These are phyloP conservation scores for Gallinago nigripennis DNA, from an alignment of 2,797 vertebrate genomes.

Conservation along the genomic window DNA sequence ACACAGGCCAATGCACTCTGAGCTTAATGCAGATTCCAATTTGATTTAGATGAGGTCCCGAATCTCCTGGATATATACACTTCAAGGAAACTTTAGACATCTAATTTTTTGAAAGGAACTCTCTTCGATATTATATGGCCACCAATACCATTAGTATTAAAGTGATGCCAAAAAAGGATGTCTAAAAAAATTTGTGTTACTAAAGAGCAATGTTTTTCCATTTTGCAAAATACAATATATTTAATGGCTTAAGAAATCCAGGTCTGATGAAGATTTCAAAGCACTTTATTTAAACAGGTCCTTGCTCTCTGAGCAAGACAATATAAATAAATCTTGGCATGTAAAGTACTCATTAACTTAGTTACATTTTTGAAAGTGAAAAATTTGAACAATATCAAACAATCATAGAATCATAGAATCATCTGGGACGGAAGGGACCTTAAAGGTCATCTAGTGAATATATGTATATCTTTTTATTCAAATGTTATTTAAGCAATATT, in stretches of 20 bases:
- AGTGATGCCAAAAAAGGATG: background rate
- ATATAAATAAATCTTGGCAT: background rate
- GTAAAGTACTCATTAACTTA: background rate
- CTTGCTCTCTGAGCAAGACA: background rate
- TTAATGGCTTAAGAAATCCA: background rate
- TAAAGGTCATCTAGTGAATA: no score
- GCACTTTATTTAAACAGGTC: background rate
- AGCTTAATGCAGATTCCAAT: background rate
- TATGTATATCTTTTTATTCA: background rate
- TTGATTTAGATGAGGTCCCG: background rate
- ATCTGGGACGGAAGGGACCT: no score
- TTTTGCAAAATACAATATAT: background rate
- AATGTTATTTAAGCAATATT: background rate
- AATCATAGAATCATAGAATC: no score
- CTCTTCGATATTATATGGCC: background rate
- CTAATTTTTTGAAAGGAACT: background rate
- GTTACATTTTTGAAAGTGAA: background rate
- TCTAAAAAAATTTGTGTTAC: background rate
- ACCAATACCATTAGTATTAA: background rate
- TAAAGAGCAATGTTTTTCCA: background rate
- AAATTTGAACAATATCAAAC: background rate
- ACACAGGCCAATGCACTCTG: background rate
- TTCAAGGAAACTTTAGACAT: background rate
- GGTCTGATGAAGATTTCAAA: background rate
- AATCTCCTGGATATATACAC: background rate